phyloP scores from a whole-genome alignment of 1,140 invertebrate genomes.

The Temnothorax curvispinosus region DNA sequence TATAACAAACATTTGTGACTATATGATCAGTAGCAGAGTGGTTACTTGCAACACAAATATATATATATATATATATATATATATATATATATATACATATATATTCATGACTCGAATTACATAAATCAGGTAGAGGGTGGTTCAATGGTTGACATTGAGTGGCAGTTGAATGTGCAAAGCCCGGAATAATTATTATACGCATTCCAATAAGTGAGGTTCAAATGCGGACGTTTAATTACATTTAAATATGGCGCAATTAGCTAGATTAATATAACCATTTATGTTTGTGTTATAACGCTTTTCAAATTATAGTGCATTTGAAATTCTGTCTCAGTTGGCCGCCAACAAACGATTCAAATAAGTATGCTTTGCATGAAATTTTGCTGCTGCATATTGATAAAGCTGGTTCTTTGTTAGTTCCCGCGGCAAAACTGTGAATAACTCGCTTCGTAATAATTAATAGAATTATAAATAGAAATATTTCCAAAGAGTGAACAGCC shows the following conservation, averaged over 20 bases:
- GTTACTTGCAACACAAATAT: neutral
- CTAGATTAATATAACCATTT: conserved; percentile 32
- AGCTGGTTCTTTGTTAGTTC: neutral
- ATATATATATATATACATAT: neutral
- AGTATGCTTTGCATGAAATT: neutral
- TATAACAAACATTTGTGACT: conserved; percentile 35
- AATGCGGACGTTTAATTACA: conserved; percentile 52
- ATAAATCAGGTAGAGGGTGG: conserved; percentile 45
- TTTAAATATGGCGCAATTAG: conserved; percentile 47
- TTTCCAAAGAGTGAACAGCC: neutral
- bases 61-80: neutral
- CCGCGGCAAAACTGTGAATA: neutral
- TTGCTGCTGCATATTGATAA: neutral
- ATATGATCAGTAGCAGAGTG: neutral
- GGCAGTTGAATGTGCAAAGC: conserved; percentile 44
- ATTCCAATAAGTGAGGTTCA: conserved; percentile 50
- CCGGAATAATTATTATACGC: conserved; percentile 46
- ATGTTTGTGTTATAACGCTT: conserved; percentile 15
- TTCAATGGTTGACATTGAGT: conserved; percentile 42
- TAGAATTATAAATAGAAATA: neutral
- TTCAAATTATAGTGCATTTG: conserved; percentile 13
- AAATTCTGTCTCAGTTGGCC: neutral
- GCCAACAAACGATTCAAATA: conserved; percentile 10
- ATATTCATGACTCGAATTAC: conserved; percentile 31
- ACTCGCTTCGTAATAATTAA: neutral